Base-by-base conservation (phyloP, 1,140 invertebrate genomes). In the Calycopis cecrops region DNA sequence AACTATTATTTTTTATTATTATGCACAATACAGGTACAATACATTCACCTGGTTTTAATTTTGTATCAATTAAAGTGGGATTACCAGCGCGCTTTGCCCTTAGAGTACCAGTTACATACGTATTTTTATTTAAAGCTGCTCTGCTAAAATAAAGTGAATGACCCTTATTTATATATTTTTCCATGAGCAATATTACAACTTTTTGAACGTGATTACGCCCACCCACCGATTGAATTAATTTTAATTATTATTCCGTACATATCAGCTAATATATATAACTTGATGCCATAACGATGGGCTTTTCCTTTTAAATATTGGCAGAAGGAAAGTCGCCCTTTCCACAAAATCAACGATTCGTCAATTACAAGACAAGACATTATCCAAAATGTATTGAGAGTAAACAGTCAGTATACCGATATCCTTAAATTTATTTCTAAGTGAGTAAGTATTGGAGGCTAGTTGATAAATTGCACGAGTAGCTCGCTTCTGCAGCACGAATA, bases 41-140 rank as follows among this genome's bases (percentile, higher is more conserved):
- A 52, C 34, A 52, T 52, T 52, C 49, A 37, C 16, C 35, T 35
- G 38, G 37, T 34, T 17, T 52, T 52, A 52, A 38, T 52, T 52
- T 52, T 52, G 49, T n/a, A 37, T 14, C 18, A 16, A 33, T 34
- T 52, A 37, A 35, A 37, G 49, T 18, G 34, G 49, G 49, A 52
- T 52, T 52, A 18, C 49, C 49, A 52, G n/a, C 35, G 14, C 16
- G 49, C 18, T 52, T 52, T 52, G 49, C 8, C 1, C 49, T 34
- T 21, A 52, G 16, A 18, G 35, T 38, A 37, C 35, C 49, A 37
- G 49, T 52, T 35, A 52, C 49, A 11, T 52, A 38, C 4, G 35
- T 52, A 52, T 52, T 52, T 52, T 52, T 52, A 7, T 52, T 17
- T 52, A 52, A 52, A 52, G 49, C 49, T 52, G 34, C 18, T 52